Evolutionary conservation across 2,113 vertebrate genomes (phyloP), one percentile per base, ranked within the genome.

Genomic region (Lampris incognitus): DNA sequence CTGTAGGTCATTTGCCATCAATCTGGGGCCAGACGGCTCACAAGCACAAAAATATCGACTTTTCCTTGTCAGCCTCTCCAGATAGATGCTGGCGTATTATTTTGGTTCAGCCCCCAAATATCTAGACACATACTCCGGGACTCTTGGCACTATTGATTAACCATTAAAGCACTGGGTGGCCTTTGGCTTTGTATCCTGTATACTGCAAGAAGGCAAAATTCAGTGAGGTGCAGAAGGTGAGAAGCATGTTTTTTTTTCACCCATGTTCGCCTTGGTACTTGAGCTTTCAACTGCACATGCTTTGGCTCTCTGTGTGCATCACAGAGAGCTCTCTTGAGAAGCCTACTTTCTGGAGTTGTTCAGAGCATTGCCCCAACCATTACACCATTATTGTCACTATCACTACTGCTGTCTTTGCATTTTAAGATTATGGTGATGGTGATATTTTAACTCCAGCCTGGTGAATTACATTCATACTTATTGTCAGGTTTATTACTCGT

Each of bases 121-220:
- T 89, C 71, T 54, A 77, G 55, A 84, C 86, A 66, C 52, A 73
- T 39, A 78, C 83, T 82, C 66, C 46, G 68, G 76, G 85, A 86
- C 76, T 85, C 71, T 70, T 82, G 78, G 65, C 73, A 64, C 57
- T 88, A 91, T 94, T 90, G 92, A 92, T 94, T 87, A 88, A 86
- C 89, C 85, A 92, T 93, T 92, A 90, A 88, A 90, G 74, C 76
- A 72, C 84, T 77, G 77, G 69, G 13, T 65, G 57, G 69, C 78
- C 84, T 88, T 81, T 84, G 84, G 82, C 80, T 83, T 65, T 78
- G 54, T 73, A 79, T 82, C 75, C 66, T 79, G 56, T 66, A 59
- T 57, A 74, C 67, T 76, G 60, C 68, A 74, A 85, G 84, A 67
- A 78, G 68, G 67, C 51, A 76, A 79, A 77, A 91, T 59, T 57